These are phyloP conservation scores for Odontocerum albicorne DNA, from an alignment of 2,888 invertebrate species.

Conservation along the genomic window DNA sequence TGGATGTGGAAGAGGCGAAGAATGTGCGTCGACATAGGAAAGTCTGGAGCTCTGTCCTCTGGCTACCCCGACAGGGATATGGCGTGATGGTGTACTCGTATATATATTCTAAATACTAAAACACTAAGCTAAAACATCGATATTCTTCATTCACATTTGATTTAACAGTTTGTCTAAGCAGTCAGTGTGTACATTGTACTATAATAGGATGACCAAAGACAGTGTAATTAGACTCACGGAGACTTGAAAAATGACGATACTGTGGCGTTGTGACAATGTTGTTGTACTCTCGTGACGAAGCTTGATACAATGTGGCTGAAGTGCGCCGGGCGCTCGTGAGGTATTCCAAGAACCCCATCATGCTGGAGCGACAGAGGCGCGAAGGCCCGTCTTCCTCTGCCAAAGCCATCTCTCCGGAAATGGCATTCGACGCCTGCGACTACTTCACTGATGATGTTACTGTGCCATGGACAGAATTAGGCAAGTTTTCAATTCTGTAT, in stretches of 20 bases:
- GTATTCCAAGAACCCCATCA: slow-evolving; percentile 12
- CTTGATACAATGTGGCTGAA: slow-evolving; percentile 33
- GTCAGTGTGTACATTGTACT: too few relatives aligned
- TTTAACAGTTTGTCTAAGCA: too few relatives aligned
- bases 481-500: too few relatives aligned
- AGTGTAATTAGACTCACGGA: background rate
- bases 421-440: slow-evolving; percentile 68
- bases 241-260: background rate
- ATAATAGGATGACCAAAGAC: too few relatives aligned
- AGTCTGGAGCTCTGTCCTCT: too few relatives aligned
- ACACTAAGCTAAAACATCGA: too few relatives aligned
- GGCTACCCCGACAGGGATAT: too few relatives aligned
- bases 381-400: slow-evolving; percentile 9
- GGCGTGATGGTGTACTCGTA: too few relatives aligned
- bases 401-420: slow-evolving; percentile 45
- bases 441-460: slow-evolving; percentile 71
- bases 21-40: too few relatives aligned
- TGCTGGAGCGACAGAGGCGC: slow-evolving; percentile 35
- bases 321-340: slow-evolving; percentile 18
- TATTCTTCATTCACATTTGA: too few relatives aligned
- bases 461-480: slow-evolving; percentile 55
- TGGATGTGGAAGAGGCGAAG: too few relatives aligned
- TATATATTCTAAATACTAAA: too few relatives aligned
- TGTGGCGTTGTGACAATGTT: slow-evolving; percentile 15
- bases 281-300: slow-evolving; percentile 11